These are phyloP conservation scores for Hoplias malabaricus DNA, from an alignment of 2,113 vertebrate genomes.

Conservation along the genomic window DNA sequence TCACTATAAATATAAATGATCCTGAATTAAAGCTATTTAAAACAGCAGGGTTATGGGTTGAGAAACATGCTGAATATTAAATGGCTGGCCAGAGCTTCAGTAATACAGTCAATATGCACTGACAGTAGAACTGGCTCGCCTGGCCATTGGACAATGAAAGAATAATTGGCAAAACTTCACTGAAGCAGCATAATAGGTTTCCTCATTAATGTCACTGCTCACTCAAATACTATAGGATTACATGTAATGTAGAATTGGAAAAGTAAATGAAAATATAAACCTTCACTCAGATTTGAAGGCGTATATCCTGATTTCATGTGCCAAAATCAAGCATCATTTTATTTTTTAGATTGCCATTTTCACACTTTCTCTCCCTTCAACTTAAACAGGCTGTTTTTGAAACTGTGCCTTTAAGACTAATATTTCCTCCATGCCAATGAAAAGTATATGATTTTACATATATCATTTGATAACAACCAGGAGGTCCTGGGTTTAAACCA, in stretches of 20 bases:
- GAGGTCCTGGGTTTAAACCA: too few relatives aligned
- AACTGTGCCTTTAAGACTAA: too few relatives aligned
- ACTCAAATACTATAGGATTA: not conserved
- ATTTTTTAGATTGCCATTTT: too few relatives aligned
- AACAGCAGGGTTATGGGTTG: not conserved
- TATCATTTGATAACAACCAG: too few relatives aligned
- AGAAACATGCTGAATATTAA: not conserved
- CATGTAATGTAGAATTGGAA: not conserved
- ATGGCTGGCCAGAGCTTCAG: not conserved
- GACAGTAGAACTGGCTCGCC: not conserved
- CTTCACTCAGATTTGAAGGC: not conserved
- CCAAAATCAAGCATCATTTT: too few relatives aligned
- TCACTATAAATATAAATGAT: too few relatives aligned
- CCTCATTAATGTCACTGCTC: not conserved
- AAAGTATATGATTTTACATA: too few relatives aligned
- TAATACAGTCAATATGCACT: not conserved
- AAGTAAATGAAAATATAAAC: not conserved
- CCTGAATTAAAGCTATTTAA: too few relatives aligned
- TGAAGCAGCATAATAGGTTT: not conserved
- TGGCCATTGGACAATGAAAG: slow-evolving; percentile 7
- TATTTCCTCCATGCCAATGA: too few relatives aligned
- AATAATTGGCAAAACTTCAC: slow-evolving; percentile 1
- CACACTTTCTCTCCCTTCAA: too few relatives aligned
- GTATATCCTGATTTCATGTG: too few relatives aligned
- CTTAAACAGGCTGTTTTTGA: too few relatives aligned